These are phyloP conservation scores for Diorhabda carinulata DNA, from an alignment of 1,140 invertebrate species.

Conservation along the genomic window DNA sequence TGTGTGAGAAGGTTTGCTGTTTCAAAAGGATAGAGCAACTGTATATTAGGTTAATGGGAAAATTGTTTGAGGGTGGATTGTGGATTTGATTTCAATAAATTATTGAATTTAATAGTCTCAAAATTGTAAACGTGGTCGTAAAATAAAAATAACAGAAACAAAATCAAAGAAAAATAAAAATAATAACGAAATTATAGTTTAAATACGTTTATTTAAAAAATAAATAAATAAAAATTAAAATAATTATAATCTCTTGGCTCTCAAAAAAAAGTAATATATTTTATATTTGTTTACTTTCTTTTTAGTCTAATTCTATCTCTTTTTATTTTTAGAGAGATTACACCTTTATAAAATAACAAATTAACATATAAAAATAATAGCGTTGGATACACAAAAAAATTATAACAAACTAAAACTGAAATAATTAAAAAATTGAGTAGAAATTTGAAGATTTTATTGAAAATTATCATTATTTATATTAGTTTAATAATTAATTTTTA, in stretches of 20 bases:
- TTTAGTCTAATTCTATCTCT: neutral
- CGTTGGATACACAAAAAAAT: neutral
- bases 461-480: too few species aligned
- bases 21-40: too few species aligned
- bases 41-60: too few species aligned
- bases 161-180: neutral
- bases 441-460: too few species aligned
- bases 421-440: too few species aligned
- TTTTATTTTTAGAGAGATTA: slow-evolving; percentile 1
- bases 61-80: too few species aligned
- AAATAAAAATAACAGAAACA: neutral
- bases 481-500: too few species aligned
- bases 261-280: slow-evolving; percentile 1
- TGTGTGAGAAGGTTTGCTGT: too few species aligned
- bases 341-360: neutral
- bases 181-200: neutral
- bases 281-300: neutral
- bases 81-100: too few species aligned
- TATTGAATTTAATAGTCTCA: too few species aligned
- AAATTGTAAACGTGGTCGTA: too few species aligned
- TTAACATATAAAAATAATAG: neutral
- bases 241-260: slow-evolving; percentile 1
- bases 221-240: slow-evolving; percentile 3
- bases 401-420: too few species aligned
- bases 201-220: neutral